Evolutionary conservation across 2,113 vertebrate genomes (phyloP).

Genomic region (Naja naja): DNA sequence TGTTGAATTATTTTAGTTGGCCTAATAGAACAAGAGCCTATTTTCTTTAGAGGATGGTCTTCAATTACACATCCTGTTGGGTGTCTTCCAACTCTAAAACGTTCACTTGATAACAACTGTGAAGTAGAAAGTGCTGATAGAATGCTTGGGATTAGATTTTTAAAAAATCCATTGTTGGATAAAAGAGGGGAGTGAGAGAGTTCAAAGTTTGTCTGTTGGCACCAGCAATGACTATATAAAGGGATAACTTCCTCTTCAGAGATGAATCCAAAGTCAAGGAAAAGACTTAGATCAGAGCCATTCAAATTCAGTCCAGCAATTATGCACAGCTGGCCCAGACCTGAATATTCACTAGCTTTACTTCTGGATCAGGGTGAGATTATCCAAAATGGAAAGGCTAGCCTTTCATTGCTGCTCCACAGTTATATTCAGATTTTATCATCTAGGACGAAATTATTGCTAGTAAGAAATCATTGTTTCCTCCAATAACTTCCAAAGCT

Average conservation of each 20-base stretch:
- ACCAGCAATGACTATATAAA: background rate
- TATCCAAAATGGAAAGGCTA: background rate
- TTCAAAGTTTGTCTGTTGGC: background rate
- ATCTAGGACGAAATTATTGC: no score
- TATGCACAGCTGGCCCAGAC: background rate
- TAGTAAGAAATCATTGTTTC: background rate
- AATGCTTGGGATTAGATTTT: background rate
- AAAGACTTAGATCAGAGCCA: background rate
- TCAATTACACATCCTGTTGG: conserved; percentile 21
- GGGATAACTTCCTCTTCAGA: background rate
- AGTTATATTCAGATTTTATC: background rate
- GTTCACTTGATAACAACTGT: background rate
- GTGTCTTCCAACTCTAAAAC: conserved; percentile 25
- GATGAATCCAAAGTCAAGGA: background rate
- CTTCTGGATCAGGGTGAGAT: background rate
- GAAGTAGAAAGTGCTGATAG: conserved; percentile 4
- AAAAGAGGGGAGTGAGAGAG: background rate
- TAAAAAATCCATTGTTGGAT: background rate
- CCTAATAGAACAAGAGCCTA: conserved; percentile 27
- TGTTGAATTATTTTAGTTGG: conserved; percentile 22
- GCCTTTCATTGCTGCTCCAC: background rate
- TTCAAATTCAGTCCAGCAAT: background rate
- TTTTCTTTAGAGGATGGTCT: conserved; percentile 1
- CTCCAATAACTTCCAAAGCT: background rate
- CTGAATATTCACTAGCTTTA: background rate